Evolutionary conservation across 1,140 invertebrate species (phyloP), one percentile per base, ranked within the genome.

Genomic region (Thaumatotibia leucotreta): DNA sequence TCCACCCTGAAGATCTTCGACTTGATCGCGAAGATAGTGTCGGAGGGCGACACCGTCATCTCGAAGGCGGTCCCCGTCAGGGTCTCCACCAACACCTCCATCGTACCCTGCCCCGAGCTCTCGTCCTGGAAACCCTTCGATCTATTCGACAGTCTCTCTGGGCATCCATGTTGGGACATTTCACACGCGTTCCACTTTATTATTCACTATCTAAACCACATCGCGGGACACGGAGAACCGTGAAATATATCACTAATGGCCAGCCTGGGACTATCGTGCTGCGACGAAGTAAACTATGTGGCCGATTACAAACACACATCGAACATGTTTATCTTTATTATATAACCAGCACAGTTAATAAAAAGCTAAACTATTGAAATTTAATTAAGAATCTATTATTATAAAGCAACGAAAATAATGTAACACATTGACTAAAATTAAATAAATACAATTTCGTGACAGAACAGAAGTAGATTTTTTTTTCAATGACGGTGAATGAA

Each of bases 1-100:
- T 96, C 95, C 69, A 95, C 93, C 83, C 94, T 92, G 85, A 95
- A 94, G 84, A 96, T 95, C 92, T 95, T 95, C 64, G 93, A 93
- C 83, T 96, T 96, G 14, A 96, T 94, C 54, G 94, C 94, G 77
- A 93, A 92, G 66, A 96, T 92, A 23, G 95, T 95, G 82, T 96
- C 95, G 66, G 93, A 93, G 45, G 94, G 93, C 39, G 93, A 95
- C 45, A 96, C 95, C 62, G 93, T 93, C 83, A 96, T 93, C 86
- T 95, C 94, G 86, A 96, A 96, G 20, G 94, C 93, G 35, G 94
- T 94, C 24, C 95, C 95, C 35, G 95, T 95, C 65, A 96, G 92
- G 39, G 95, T 96, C 82, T 96, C 95, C 77, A 96, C 93, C 76
- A 93, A 72, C 24, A 92, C 83, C 65, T 91, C 89, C 86, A 92